Conservation (phyloP, 30 jellyfish, hydroid and myxozoan species). For the Aurelia aurita complex sp. Pacific region DNA sequence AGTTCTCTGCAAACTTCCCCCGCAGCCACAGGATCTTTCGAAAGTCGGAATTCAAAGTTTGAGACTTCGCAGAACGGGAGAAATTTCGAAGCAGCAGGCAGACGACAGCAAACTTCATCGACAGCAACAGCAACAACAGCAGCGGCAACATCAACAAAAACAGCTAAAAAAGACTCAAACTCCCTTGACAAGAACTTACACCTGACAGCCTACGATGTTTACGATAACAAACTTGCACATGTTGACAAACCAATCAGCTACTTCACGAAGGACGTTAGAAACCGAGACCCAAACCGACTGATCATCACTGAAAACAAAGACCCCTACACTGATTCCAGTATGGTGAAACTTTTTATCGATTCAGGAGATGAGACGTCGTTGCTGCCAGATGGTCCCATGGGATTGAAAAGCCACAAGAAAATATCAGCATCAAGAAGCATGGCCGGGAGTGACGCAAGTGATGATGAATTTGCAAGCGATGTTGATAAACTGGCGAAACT, state of each 20-base stretch:
- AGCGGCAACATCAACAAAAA: no score
- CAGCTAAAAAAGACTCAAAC: no score
- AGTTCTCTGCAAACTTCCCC: slow-evolving; percentile 30
- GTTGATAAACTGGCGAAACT: background rate
- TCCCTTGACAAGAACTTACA: slow-evolving; percentile 2
- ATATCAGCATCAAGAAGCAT: slow-evolving; percentile 15
- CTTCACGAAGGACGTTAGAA: slow-evolving; percentile 14
- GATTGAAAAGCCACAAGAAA: slow-evolving; percentile 17
- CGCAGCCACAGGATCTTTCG: slow-evolving; percentile 1
- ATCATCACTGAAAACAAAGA: slow-evolving; percentile 50
- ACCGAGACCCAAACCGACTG: slow-evolving; percentile 53
- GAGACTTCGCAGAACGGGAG: background rate
- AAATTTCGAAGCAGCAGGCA: no score
- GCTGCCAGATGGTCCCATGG: slow-evolving; percentile 28
- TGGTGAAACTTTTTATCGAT: slow-evolving; percentile 51
- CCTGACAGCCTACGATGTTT: slow-evolving; percentile 49
- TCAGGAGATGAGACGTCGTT: slow-evolving; percentile 60
- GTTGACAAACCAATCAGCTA: slow-evolving; percentile 51
- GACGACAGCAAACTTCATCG: no score
- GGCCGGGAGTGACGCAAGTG: background rate
- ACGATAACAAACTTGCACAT: slow-evolving; percentile 53
- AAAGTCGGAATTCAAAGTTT: background rate
- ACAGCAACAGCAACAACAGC: no score
- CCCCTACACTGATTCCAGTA: slow-evolving; percentile 53
- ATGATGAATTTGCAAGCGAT: slow-evolving; percentile 17